phyloP scores from a whole-genome alignment of 2,113 vertebrate genomes.

The Grammomys dolichurus region DNA sequence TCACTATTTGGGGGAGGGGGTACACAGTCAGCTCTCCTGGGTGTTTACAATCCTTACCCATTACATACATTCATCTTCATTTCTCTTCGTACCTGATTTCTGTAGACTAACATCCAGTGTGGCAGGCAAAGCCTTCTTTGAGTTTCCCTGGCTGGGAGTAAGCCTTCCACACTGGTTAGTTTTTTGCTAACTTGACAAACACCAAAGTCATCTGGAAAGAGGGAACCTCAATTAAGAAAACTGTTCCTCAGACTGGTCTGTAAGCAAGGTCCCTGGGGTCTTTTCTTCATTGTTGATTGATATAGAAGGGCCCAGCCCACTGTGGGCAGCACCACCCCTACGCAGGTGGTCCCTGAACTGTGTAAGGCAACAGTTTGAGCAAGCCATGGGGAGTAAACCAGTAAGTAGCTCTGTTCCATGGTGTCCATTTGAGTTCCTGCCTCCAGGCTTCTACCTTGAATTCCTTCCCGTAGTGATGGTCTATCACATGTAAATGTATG shows the following conservation, averaged over 20 bases:
- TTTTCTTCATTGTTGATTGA: background rate
- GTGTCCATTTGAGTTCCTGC: background rate
- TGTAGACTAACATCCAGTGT: background rate
- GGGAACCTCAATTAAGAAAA: too few relatives aligned
- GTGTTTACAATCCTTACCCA: background rate
- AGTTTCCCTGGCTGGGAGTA: background rate
- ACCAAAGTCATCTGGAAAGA: background rate
- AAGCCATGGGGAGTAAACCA: background rate
- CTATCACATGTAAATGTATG: background rate
- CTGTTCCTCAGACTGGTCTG: too few relatives aligned
- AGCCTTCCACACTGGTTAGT: background rate
- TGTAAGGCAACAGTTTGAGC: background rate
- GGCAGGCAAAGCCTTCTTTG: background rate
- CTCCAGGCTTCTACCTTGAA: background rate
- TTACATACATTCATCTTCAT: too few relatives aligned
- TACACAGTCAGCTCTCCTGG: background rate
- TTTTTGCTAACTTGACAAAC: background rate
- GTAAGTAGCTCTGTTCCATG: background rate
- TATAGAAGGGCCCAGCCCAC: background rate
- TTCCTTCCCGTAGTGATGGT: too few relatives aligned
- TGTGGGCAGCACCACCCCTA: background rate
- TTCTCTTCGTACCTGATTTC: background rate
- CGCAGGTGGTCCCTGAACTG: background rate
- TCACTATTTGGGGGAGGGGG: background rate
- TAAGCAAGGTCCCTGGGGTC: too few relatives aligned